Conservation (phyloP, 1,140 invertebrate species). For the Drosophila chauvacae region DNA sequence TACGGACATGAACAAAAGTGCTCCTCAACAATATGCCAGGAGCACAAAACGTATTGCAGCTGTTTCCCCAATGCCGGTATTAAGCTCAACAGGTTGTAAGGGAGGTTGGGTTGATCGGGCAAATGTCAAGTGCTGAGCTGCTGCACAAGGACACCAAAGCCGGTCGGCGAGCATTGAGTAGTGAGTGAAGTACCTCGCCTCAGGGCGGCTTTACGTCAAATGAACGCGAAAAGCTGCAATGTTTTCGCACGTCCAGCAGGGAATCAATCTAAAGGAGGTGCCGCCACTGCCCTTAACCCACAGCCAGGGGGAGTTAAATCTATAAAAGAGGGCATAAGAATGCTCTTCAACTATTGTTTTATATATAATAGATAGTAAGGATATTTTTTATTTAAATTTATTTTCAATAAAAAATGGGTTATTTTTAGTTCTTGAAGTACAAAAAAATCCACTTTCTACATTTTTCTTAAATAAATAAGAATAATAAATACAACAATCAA, state of each 20-base stretch:
- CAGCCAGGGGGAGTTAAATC: not conserved
- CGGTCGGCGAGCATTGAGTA: not conserved
- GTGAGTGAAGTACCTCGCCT: slow-evolving; percentile 27
- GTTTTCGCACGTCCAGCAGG: slow-evolving; percentile 39
- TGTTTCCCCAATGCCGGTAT: slow-evolving; percentile 17
- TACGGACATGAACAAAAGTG: slow-evolving; percentile 16
- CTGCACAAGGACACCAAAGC: slow-evolving; percentile 26
- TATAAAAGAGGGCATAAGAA: not conserved
- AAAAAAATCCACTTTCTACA: not conserved
- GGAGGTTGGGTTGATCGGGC: slow-evolving; percentile 9
- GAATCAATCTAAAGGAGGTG: slow-evolving; percentile 7
- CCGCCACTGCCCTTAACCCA: slow-evolving; percentile 4
- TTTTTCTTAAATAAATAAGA: no score
- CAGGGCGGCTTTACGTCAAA: slow-evolving; percentile 42
- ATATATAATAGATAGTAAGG: not conserved
- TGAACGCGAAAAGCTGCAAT: slow-evolving; percentile 44
- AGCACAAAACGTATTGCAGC: slow-evolving; percentile 20
- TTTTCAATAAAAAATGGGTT: no score
- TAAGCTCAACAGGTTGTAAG: slow-evolving; percentile 35
- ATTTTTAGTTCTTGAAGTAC: not conserved
- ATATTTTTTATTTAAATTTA: not conserved
- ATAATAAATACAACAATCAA: no score
- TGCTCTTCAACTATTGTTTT: not conserved
- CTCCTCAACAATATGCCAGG: slow-evolving; percentile 19
- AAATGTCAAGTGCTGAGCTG: slow-evolving; percentile 40